These are phyloP conservation scores for Rhinella marina DNA, from an alignment of 2,797 vertebrate species.

Conservation along the genomic window DNA sequence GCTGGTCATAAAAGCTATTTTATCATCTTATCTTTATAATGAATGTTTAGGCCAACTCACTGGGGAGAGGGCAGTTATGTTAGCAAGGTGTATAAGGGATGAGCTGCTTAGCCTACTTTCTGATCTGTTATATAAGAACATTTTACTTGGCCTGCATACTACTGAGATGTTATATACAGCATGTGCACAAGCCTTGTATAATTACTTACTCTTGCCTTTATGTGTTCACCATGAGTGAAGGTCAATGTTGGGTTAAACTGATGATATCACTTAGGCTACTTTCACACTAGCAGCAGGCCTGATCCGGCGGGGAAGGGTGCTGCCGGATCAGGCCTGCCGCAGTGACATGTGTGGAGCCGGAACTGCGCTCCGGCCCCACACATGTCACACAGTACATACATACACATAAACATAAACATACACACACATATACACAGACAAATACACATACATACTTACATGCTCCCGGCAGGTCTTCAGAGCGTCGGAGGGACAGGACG, in stretches of 20 bases:
- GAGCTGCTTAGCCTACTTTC: conserved; percentile 48
- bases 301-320: too few relatives aligned
- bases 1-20: conserved; percentile 13
- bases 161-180: neutral
- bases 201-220: neutral
- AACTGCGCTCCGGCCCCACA: too few relatives aligned
- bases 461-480: too few relatives aligned
- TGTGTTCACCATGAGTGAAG: neutral
- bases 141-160: neutral
- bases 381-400: too few relatives aligned
- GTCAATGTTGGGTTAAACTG: neutral
- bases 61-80: conserved; percentile 25
- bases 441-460: too few relatives aligned
- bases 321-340: too few relatives aligned
- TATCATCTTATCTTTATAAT: conserved; percentile 33
- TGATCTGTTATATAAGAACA: conserved; percentile 20
- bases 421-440: too few relatives aligned
- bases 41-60: conserved; percentile 26
- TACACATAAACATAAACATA: too few relatives aligned
- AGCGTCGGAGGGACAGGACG: too few relatives aligned
- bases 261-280: neutral
- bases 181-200: neutral
- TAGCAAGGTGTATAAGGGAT: conserved; percentile 21
- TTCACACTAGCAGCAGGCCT: too few relatives aligned
- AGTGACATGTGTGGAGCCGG: too few relatives aligned